Evolutionary conservation across 2,113 vertebrate genomes (phyloP), one percentile per base, ranked within the genome.

Genomic region (Lagopus muta): DNA sequence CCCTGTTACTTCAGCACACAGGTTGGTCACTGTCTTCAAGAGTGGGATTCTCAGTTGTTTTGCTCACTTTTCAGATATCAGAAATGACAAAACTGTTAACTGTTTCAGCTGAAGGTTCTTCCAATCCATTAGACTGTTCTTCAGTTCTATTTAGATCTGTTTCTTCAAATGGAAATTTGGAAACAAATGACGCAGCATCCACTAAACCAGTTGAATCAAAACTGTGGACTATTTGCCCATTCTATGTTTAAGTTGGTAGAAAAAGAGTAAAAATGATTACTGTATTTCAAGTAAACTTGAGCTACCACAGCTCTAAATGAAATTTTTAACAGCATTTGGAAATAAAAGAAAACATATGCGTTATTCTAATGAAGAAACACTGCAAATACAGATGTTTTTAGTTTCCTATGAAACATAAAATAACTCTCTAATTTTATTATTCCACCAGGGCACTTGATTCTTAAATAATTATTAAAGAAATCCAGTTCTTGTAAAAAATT

Each of bases 41-140:
- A 78, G 7, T 1, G 0, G 30, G 13, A 25, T 38, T 61, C 10
- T 32, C 1, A 42, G 22, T 14, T 3, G 5, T 42, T 66, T 38
- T 52, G 5, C 1, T 67, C 16, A 72, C 4, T 27, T n/a, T 13
- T 38, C 11, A 3, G 24, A 38, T 25, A 61, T 38, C 60, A 38
- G 21, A 47, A 77, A 28, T 30, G 19, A 77, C 25, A 45, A 62
- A 38, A 38, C 24, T 22, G 45, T 38, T 77, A 48, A 50, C 15
- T 48, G 10, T 8, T 43, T 54, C 82, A 89, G 6, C 3, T 57
- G 30, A 27, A 91, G 15, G 86, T 50, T 88, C 36, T 54, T 79
- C 16, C 48, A 85, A 58, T 48, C 10, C 24, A 30, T 13, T 60
- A 25, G 7, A 28, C 8, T 80, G 20, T 28, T 82, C 50, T 77